Evolutionary conservation across 2,888 invertebrate genomes (phyloP).

Genomic region (Meiosimyza platycephala): DNA sequence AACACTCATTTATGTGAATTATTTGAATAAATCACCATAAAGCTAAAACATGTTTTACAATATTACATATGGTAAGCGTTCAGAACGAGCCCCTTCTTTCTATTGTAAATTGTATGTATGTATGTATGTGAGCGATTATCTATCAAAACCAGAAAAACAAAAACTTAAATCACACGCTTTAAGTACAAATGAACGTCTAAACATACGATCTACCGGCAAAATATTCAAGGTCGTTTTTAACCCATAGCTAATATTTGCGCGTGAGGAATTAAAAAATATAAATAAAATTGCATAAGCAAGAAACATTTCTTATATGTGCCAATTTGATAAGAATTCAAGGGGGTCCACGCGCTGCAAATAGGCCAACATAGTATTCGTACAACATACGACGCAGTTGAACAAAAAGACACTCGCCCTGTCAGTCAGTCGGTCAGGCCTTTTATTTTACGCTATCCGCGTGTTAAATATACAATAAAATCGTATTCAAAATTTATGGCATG

Average conservation of each 20-base stretch:
- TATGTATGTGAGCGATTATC: neutral
- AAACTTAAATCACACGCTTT: neutral
- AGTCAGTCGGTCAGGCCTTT: too few species aligned
- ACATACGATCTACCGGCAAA: neutral
- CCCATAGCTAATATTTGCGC: neutral
- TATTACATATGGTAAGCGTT: too few species aligned
- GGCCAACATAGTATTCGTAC: neutral
- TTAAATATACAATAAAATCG: too few species aligned
- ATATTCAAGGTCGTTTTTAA: neutral
- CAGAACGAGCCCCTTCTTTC: too few species aligned
- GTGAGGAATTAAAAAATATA: neutral
- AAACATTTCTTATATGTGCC: neutral
- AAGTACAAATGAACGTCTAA: neutral
- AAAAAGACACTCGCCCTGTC: too few species aligned
- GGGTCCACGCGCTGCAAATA: neutral
- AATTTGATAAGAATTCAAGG: constrained; percentile 8
- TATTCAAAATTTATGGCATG: too few species aligned
- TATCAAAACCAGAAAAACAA: neutral
- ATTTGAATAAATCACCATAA: too few species aligned
- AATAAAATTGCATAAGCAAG: neutral
- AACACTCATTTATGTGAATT: too few species aligned
- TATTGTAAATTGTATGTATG: too few species aligned
- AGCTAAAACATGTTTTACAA: too few species aligned
- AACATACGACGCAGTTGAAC: neutral
- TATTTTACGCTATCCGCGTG: too few species aligned